phyloP scores from a whole-genome alignment of 2,888 invertebrate species.

The Trachelus tabidus region DNA sequence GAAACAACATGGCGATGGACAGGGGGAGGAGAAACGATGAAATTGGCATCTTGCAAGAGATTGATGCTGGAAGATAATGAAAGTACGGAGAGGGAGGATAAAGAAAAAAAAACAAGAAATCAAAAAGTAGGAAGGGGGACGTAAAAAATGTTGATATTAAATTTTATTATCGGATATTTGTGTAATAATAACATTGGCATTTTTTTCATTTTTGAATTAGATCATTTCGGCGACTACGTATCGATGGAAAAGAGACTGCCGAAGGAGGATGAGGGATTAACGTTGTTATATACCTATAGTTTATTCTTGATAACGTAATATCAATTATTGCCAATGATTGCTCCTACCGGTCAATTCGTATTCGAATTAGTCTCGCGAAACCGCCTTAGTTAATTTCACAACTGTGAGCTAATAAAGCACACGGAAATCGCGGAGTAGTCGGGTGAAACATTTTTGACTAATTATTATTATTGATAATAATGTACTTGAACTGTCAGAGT shows the following conservation, averaged over 20 bases:
- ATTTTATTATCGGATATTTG: neutral
- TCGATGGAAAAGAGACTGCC: neutral
- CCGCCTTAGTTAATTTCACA: neutral
- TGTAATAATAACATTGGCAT: neutral
- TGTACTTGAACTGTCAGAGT: neutral
- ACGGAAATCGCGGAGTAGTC: neutral
- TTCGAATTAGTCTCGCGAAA: neutral
- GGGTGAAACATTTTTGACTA: neutral
- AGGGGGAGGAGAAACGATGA: neutral
- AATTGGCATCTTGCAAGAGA: neutral
- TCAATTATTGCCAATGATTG: neutral
- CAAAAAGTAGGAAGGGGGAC: neutral
- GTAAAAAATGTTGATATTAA: neutral
- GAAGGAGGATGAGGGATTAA: neutral
- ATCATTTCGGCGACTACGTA: neutral
- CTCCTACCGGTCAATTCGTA: neutral
- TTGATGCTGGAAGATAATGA: too few species aligned
- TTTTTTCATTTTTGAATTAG: neutral
- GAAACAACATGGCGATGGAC: neutral
- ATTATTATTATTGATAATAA: neutral
- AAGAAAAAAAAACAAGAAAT: neutral
- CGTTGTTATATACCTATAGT: neutral
- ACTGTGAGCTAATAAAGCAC: neutral
- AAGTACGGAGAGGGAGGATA: conserved; percentile 2
- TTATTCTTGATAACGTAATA: neutral